phyloP scores from a whole-genome alignment of 2,888 invertebrate genomes.

The Dynastes maya region DNA sequence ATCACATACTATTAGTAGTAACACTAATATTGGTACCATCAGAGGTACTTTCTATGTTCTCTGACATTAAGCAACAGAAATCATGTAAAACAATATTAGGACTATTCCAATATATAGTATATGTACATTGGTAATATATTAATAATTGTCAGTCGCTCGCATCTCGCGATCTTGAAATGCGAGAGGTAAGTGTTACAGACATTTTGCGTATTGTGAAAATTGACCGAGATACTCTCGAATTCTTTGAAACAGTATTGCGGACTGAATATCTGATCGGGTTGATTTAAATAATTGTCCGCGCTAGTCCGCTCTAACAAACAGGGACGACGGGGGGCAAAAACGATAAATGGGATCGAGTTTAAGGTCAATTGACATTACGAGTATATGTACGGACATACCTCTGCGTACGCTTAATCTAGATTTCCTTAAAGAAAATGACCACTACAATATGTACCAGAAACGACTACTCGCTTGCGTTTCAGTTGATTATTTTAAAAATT shows the following conservation, averaged over 20 bases:
- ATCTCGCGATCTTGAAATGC: too few species aligned
- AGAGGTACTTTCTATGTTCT: too few species aligned
- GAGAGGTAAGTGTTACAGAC: too few species aligned
- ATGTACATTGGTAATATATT: too few species aligned
- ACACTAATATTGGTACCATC: too few species aligned
- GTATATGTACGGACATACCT: slow-evolving; percentile 34
- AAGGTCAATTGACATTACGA: slow-evolving; percentile 45
- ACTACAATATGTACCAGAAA: slow-evolving; percentile 1
- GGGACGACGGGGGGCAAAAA: slow-evolving; percentile 32
- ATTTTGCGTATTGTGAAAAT: slow-evolving; percentile 24
- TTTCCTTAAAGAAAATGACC: slow-evolving; percentile 28
- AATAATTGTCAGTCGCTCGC: too few species aligned
- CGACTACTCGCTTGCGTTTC: slow-evolving; percentile 1
- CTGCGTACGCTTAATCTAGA: slow-evolving; percentile 37
- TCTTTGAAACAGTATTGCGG: slow-evolving; percentile 26
- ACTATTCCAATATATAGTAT: too few species aligned
- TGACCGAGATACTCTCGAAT: slow-evolving; percentile 23
- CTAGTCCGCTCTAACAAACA: slow-evolving; percentile 35
- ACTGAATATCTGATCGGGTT: slow-evolving; percentile 40
- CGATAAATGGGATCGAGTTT: slow-evolving; percentile 43
- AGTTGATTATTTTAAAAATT: slow-evolving; percentile 1
- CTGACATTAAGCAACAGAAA: too few species aligned
- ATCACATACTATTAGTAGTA: too few species aligned
- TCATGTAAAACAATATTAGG: too few species aligned
- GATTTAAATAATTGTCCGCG: slow-evolving; percentile 48